Conservation (phyloP, 2,797 vertebrate genomes). For the Antrozous pallidus region DNA sequence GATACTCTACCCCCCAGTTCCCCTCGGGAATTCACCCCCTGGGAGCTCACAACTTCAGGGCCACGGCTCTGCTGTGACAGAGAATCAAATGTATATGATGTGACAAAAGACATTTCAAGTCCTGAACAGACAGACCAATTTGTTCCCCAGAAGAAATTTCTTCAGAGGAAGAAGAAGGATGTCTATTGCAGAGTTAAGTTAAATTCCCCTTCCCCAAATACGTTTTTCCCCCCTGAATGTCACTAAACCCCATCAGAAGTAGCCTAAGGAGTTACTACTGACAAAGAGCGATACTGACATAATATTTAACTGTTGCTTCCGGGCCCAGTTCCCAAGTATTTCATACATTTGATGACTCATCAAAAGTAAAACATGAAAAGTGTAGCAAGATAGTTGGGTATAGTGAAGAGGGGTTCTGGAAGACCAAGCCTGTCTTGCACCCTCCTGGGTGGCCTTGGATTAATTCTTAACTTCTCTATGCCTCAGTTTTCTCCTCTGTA, state of each 20-base stretch:
- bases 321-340: not conserved
- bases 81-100: not conserved
- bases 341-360: not conserved
- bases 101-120: not conserved
- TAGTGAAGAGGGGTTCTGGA: not conserved
- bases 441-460: not conserved
- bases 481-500: not conserved
- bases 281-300: not conserved
- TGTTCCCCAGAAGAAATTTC: not conserved
- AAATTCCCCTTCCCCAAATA: not conserved
- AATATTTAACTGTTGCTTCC: not conserved
- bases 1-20: not conserved
- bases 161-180: not conserved
- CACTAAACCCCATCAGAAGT: not conserved
- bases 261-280: not conserved
- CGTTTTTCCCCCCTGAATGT: not conserved
- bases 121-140: not conserved
- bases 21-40: not conserved
- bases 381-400: not conserved
- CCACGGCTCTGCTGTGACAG: not conserved
- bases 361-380: not conserved
- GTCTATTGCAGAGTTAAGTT: not conserved
- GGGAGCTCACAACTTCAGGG: not conserved
- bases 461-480: not conserved
- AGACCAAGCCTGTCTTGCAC: not conserved